Conservation (phyloP, 1,140 invertebrate genomes). For the Calycopis cecrops region DNA sequence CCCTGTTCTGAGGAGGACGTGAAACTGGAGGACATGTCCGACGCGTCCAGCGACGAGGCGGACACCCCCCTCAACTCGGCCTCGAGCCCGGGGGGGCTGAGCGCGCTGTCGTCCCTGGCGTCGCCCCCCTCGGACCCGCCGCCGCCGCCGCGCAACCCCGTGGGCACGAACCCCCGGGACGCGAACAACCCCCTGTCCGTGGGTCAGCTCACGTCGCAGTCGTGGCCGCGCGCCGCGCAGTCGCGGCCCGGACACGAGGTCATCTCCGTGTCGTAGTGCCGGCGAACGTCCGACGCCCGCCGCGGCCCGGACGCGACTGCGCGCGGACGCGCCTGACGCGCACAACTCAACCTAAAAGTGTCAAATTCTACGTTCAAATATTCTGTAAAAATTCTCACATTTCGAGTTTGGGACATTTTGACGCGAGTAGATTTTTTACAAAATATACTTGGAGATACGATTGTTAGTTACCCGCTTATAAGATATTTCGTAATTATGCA, state of each 20-base stretch:
- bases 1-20: slow-evolving; percentile 83
- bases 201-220: slow-evolving; percentile 85
- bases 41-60: slow-evolving; percentile 84
- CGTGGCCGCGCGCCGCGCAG: slow-evolving; percentile 54
- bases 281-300: slow-evolving; percentile 27
- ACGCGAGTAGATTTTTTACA: slow-evolving; percentile 13
- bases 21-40: slow-evolving; percentile 81
- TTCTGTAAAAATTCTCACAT: no score
- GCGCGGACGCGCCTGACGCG: slow-evolving; percentile 18
- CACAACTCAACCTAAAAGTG: not conserved
- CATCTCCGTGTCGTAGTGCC: slow-evolving; percentile 70
- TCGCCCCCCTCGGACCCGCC: slow-evolving; percentile 82
- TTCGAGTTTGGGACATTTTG: slow-evolving; percentile 7
- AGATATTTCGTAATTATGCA: no score
- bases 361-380: no score
- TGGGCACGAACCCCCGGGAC: slow-evolving; percentile 92
- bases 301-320: slow-evolving; percentile 24
- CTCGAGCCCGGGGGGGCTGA: slow-evolving; percentile 86
- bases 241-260: slow-evolving; percentile 54
- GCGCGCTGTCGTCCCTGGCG: slow-evolving; percentile 85
- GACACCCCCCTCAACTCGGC: slow-evolving; percentile 80
- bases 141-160: slow-evolving; percentile 81
- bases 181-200: slow-evolving; percentile 93
- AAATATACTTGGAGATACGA: slow-evolving; percentile 17
- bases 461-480: slow-evolving; percentile 13